These are phyloP conservation scores for Rutilus rutilus DNA, from an alignment of 2,113 vertebrate genomes.

Conservation along the genomic window DNA sequence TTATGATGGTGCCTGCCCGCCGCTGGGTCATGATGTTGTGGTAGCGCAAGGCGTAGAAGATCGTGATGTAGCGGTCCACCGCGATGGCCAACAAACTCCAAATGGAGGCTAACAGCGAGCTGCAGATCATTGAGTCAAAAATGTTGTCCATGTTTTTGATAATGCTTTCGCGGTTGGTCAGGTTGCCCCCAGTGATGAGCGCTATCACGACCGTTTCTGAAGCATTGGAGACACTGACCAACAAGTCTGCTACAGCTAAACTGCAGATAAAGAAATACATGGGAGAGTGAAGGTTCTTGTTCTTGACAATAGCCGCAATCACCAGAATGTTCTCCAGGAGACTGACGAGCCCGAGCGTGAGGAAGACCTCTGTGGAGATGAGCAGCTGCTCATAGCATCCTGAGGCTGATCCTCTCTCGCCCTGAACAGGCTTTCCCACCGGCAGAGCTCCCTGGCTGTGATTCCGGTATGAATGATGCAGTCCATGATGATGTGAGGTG, in stretches of 20 bases:
- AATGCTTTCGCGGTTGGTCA: constrained; percentile 51
- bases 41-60: constrained; percentile 66
- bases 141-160: constrained; percentile 65
- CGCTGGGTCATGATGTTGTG: constrained; percentile 63
- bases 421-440: neutral
- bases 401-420: constrained; percentile 36
- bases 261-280: constrained; percentile 67
- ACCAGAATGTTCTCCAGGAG: constrained; percentile 65
- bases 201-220: constrained; percentile 62
- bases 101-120: constrained; percentile 64
- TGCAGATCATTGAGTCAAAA: constrained; percentile 66
- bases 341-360: constrained; percentile 60
- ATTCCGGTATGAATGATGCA: constrained; percentile 48
- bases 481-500: constrained; percentile 44
- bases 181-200: constrained; percentile 56
- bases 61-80: constrained; percentile 63
- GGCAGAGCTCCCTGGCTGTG: constrained; percentile 44
- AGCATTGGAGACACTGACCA: constrained; percentile 64
- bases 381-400: constrained; percentile 64
- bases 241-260: constrained; percentile 62
- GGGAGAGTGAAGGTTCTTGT: constrained; percentile 66
- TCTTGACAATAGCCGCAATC: constrained; percentile 60
- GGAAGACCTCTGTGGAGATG: constrained; percentile 62
- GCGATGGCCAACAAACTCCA: constrained; percentile 64
- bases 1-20: constrained; percentile 52